Conservation (phyloP, 1,140 invertebrate genomes). For the Cherax destructor region DNA sequence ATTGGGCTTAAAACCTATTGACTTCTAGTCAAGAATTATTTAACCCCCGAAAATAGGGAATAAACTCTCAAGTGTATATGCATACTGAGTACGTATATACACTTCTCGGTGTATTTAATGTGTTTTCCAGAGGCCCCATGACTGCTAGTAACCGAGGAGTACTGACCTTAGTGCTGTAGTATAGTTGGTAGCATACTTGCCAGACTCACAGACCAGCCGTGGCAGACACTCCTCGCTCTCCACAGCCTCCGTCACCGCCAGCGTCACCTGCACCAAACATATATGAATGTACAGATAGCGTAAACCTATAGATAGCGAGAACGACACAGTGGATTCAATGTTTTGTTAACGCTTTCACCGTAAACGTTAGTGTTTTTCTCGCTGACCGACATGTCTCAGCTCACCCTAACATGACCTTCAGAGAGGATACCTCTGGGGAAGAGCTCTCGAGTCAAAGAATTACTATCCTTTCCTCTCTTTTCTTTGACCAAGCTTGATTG, state of each 20-base stretch:
- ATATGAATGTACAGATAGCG: neutral
- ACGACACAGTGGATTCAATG: neutral
- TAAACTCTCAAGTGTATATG: too few relatives aligned
- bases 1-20: too few relatives aligned
- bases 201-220: slow-evolving; percentile 47
- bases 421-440: too few relatives aligned
- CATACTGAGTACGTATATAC: too few relatives aligned
- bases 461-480: neutral
- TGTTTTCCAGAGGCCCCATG: too few relatives aligned
- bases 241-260: slow-evolving; percentile 36
- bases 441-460: too few relatives aligned
- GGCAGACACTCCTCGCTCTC: slow-evolving; percentile 43
- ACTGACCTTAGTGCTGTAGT: slow-evolving; percentile 38
- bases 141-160: too few relatives aligned
- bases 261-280: slow-evolving; percentile 22
- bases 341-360: neutral
- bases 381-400: too few relatives aligned
- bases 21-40: too few relatives aligned
- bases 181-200: slow-evolving; percentile 31
- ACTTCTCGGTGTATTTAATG: too few relatives aligned
- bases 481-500: neutral
- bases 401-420: too few relatives aligned
- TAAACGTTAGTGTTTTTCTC: neutral
- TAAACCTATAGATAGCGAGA: neutral
- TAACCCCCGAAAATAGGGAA: too few relatives aligned